Percentiles rank a stretch among this genome's conserved stretches.
These are phyloP conservation scores for Moxostoma hubbsi DNA, from an alignment of 2,797 vertebrate species.

Conservation along the genomic window DNA sequence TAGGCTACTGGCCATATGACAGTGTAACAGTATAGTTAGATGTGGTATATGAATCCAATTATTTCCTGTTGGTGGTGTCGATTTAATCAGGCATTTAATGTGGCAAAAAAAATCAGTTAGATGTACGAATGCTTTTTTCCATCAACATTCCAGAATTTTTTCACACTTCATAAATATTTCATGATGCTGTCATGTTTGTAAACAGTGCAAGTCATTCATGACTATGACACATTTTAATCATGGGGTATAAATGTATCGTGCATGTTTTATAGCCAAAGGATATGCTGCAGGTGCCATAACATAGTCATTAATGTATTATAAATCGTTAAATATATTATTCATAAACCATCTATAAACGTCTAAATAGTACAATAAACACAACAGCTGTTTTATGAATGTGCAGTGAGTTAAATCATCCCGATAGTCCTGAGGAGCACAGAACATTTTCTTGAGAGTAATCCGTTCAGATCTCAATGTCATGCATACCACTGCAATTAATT, in stretches of 20 bases:
- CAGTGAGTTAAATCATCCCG: neutral
- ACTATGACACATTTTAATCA: constrained; percentile 14
- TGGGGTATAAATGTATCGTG: constrained; percentile 2
- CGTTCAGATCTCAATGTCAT: neutral
- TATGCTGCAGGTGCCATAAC: neutral
- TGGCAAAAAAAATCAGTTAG: neutral
- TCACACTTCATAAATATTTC: constrained; percentile 32
- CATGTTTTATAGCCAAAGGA: neutral
- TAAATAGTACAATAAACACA: neutral
- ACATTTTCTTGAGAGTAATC: neutral
- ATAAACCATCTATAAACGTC: neutral
- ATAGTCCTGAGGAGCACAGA: neutral
- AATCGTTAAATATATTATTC: neutral
- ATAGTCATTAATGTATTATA: neutral
- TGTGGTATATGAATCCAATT: neutral
- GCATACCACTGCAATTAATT: constrained; percentile 1
- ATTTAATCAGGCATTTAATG: neutral
- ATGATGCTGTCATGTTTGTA: constrained; percentile 19
- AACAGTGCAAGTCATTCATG: neutral
- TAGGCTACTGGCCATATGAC: neutral
- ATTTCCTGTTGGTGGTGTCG: neutral
- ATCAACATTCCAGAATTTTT: neutral
- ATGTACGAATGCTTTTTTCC: neutral
- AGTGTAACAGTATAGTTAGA: neutral
- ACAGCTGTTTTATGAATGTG: neutral